Evolutionary conservation across 2,888 invertebrate genomes (phyloP).

Genomic region (Leptodirus hochenwartii): DNA sequence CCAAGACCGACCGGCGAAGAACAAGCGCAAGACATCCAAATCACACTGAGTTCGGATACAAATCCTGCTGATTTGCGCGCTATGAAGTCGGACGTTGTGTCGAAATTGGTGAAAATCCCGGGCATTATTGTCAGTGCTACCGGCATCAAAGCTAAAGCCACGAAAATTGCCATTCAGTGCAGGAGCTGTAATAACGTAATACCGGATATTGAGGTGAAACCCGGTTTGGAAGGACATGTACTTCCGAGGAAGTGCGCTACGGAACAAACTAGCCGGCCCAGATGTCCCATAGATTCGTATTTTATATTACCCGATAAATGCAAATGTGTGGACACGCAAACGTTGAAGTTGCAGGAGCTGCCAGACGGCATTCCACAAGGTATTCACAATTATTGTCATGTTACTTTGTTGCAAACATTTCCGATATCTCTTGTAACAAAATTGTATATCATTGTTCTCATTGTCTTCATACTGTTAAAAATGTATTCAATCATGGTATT

Average conservation of each 20-base stretch:
- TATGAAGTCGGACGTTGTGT: constrained; percentile 87
- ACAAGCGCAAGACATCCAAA: constrained; percentile 78
- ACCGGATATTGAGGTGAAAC: constrained; percentile 76
- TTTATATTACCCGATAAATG: constrained; percentile 98
- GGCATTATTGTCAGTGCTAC: constrained; percentile 92
- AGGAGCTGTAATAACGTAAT: constrained; percentile 80
- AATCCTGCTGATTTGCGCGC: constrained; percentile 66
- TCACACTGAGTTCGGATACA: constrained; percentile 69
- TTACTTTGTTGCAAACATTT: too few relatives aligned
- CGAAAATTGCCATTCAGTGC: constrained; percentile 88
- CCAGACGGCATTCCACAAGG: constrained; percentile 92
- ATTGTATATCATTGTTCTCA: too few relatives aligned
- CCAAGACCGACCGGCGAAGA: constrained; percentile 85
- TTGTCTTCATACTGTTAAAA: too few relatives aligned
- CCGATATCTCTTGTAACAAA: too few relatives aligned
- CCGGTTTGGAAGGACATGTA: constrained; percentile 90
- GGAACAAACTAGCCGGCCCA: constrained; percentile 83
- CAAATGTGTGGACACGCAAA: constrained; percentile 94
- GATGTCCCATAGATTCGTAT: constrained; percentile 94
- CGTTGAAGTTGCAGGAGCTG: constrained; percentile 89
- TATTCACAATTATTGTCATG: too few relatives aligned
- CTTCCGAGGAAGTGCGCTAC: constrained; percentile 88
- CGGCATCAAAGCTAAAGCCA: constrained; percentile 89
- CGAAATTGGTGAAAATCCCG: constrained; percentile 82
- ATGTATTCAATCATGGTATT: too few relatives aligned